phyloP scores from a whole-genome alignment of 2,888 invertebrate species.

The Tinea semifulvella region DNA sequence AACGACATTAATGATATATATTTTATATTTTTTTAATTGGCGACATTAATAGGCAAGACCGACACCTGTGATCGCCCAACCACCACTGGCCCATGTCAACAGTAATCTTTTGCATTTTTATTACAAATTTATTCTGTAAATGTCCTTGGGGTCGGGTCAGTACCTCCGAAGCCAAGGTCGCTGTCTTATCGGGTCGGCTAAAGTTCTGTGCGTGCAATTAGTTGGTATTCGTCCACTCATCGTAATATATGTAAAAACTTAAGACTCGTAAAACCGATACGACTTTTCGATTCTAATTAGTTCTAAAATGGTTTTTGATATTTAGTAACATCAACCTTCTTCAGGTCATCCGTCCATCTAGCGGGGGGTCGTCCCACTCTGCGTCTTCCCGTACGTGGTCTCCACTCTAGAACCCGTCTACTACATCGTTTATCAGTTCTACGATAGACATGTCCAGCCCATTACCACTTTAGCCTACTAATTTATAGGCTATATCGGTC shows the following conservation, averaged over 20 bases:
- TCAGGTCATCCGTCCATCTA: too few species aligned
- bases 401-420: too few species aligned
- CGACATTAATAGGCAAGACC: slow-evolving; percentile 32
- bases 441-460: too few species aligned
- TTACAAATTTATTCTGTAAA: slow-evolving; percentile 38
- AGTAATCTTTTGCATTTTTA: slow-evolving; percentile 23
- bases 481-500: too few species aligned
- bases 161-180: slow-evolving; percentile 46
- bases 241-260: slow-evolving; percentile 20
- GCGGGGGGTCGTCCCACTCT: too few species aligned
- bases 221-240: slow-evolving; percentile 26
- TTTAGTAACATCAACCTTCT: too few species aligned
- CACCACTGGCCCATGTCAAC: slow-evolving; percentile 45
- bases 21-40: slow-evolving; percentile 47
- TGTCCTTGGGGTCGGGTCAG: slow-evolving; percentile 33
- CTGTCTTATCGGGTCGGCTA: slow-evolving; percentile 31
- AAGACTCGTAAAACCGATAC: slow-evolving; percentile 4
- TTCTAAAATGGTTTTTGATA: too few species aligned
- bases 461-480: too few species aligned
- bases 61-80: slow-evolving; percentile 32
- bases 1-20: too few species aligned
- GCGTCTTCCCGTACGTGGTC: too few species aligned
- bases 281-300: too few species aligned
- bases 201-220: slow-evolving; percentile 48
- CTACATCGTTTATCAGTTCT: too few species aligned